Evolutionary conservation across 2,797 vertebrate species (phyloP), one percentile per base, ranked within the genome.

Genomic region (Pangasius mekongensis): DNA sequence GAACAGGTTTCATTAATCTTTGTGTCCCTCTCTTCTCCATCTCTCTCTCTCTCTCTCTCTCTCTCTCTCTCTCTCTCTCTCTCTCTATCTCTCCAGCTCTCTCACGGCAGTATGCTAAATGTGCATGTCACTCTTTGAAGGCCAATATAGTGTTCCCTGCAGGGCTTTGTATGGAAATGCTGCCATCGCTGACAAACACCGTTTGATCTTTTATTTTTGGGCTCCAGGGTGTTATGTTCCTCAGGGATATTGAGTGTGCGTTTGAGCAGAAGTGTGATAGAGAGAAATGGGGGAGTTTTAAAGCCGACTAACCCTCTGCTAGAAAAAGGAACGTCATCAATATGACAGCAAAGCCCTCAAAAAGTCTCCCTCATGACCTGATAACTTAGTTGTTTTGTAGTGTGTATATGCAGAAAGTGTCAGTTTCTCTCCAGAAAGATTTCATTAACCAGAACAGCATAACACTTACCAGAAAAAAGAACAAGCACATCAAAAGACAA

Each of bases 191-290:
- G 83, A 91, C 90, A 92, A 92, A 92, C 88, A 88, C 86, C 10
- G 67, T 92, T 89, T 92, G 88, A 91, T 92, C 88, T 90, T 89
- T 89, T 60, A 77, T 81, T 89, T 92, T 89, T 90, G 87, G 87
- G 88, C 89, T 91, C 88, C 80, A 90, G 89, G 89, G 87, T 86
- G 84, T 86, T 81, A 88, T 56, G 22, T 49, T 73, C 84, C 84
- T 77, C 24, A 33, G 84, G 80, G 80, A 86, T 78, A 33, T 76
- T 5, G 74, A 80, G 39, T 77, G 22, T 83, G 22, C 82, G 0
- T 82, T 60, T 67, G 82, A 69, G 11, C 14, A 27, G 24, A 66
- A 69, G 60, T 64, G 33, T 30, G 49, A 77, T 52, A 47, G 30
- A 69, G 52, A 60, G 52, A 85, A 33, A 74, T 14, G 6, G 56